These are phyloP conservation scores for Chelonia mydas DNA, from an alignment of 2,797 vertebrate species.

Conservation along the genomic window DNA sequence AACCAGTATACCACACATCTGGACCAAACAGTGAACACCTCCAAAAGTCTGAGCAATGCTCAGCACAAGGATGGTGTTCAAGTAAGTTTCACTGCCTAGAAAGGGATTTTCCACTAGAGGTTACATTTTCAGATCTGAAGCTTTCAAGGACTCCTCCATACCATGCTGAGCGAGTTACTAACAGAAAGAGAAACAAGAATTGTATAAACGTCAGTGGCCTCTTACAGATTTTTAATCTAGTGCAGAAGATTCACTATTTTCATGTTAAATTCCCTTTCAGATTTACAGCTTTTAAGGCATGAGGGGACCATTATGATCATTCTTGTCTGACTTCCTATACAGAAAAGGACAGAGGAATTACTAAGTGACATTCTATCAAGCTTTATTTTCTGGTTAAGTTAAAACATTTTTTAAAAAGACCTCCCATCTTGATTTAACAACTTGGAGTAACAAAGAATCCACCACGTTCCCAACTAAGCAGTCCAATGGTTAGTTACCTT, in stretches of 20 bases:
- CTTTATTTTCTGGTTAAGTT: neutral
- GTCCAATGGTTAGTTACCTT: neutral
- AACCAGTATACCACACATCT: neutral
- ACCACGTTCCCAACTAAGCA: neutral
- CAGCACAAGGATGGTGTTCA: neutral
- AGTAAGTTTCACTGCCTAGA: neutral
- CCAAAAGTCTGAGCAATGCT: neutral
- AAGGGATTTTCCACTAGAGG: neutral
- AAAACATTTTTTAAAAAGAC: neutral
- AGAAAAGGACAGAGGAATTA: too few species aligned
- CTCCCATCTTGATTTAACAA: neutral
- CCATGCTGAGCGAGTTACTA: neutral
- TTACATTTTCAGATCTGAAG: neutral
- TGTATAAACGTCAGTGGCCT: too few species aligned
- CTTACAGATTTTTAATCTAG: too few species aligned
- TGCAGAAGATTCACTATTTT: neutral
- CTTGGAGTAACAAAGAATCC: neutral
- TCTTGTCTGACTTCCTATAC: neutral
- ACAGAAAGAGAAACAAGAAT: neutral
- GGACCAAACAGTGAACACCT: neutral
- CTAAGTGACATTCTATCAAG: neutral
- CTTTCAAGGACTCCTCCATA: neutral
- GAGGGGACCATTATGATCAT: neutral
- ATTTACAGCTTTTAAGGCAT: neutral
- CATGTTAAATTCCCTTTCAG: neutral